Evolutionary conservation across 2,797 vertebrate genomes (phyloP), one percentile per base, ranked within the genome.

Genomic region (Limosa lapponica): DNA sequence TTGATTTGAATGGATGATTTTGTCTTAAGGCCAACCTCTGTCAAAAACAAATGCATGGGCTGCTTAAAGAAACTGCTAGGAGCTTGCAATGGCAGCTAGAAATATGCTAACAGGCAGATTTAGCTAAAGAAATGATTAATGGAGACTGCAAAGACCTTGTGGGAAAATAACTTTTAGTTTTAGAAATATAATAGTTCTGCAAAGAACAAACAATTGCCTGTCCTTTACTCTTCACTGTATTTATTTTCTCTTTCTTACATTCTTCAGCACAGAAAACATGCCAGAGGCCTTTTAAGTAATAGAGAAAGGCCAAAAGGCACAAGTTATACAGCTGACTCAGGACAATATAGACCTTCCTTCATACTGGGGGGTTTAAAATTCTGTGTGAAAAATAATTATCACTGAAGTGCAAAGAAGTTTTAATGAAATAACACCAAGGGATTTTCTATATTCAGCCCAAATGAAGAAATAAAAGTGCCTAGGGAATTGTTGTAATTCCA

Each of bases 1-100:
- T 95, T 96, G 84, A 97, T 96, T 80, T 96, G 90, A 97, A 96
- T 82, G 37, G 88, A 96, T 94, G 57, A 52, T 94, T 98, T 96
- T 97, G 67, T 95, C 95, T 96, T 95, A 85, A 94, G 87, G 90
- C 83, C 95, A 97, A 89, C 55, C 54, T 90, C 80, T 95, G 84
- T 96, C 93, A 95, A 95, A 97, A 96, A 71, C 72, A 96, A 97
- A 96, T 58, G 28, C 80, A 91, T 83, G 19, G 62, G 23, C 67
- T 89, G 44, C 54, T 96, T 84, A 91, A 93, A 96, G 90, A 89
- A 96, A 96, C 41, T 57, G 61, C 84, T 94, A 13, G 13, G 12
- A 93, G 71, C 55, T 32, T 32, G 79, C 65, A 61, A 6, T 87
- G 81, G 86, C 69, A 94, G 72, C 49, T 41, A 92, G 55, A 96